Evolutionary conservation across 2,797 vertebrate genomes (phyloP).

Genomic region (Philypnodon macrostomus): DNA sequence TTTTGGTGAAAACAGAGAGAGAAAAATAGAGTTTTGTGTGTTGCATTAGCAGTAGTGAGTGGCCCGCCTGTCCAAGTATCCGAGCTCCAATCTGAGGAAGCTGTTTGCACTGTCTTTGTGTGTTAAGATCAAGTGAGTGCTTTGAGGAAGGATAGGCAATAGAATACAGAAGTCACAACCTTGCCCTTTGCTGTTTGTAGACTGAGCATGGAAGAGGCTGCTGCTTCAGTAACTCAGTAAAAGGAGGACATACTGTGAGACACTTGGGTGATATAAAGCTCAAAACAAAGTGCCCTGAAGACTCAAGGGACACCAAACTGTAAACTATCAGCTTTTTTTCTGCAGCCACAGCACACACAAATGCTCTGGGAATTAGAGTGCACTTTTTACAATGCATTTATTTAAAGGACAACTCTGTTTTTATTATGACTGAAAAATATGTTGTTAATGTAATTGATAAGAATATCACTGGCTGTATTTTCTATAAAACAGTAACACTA

Average conservation of each 20-base stretch:
- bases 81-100: constrained; percentile 52
- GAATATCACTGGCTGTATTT: too few species aligned
- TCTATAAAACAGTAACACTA: not conserved
- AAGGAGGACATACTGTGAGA: constrained; percentile 48
- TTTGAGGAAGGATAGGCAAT: constrained; percentile 58
- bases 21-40: constrained; percentile 23
- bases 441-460: too few species aligned
- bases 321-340: constrained; percentile 33
- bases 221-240: constrained; percentile 37
- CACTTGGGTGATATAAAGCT: constrained; percentile 40
- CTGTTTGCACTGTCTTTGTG: constrained; percentile 61
- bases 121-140: constrained; percentile 64
- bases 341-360: constrained; percentile 27
- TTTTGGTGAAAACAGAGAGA: constrained; percentile 9
- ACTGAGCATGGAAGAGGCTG: constrained; percentile 48
- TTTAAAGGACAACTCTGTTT: not conserved
- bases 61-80: constrained; percentile 41
- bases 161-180: constrained; percentile 62
- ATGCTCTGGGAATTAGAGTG: constrained; percentile 1
- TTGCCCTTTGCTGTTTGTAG: constrained; percentile 66
- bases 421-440: not conserved
- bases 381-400: not conserved
- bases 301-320: constrained; percentile 14
- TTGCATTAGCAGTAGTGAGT: constrained; percentile 32
- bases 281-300: constrained; percentile 35